Base-by-base conservation (phyloP, 2,888 invertebrate species). In the Agonopterix heracliana region DNA sequence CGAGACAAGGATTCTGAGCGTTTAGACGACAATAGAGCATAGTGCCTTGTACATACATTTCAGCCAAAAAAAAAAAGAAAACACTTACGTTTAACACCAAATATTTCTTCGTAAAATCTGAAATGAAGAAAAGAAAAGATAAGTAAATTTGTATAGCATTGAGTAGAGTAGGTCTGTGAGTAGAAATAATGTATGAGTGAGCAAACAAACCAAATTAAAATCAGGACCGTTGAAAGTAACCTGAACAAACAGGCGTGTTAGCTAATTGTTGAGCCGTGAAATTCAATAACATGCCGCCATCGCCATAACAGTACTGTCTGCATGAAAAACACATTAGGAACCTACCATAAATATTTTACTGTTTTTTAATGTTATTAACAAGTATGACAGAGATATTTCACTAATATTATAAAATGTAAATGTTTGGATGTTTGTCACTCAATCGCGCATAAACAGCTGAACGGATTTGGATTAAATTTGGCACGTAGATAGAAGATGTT, bases 261-360 rank as follows among this genome's bases (percentile, higher is more conserved):
- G 64, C 63, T 70, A 71, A 75, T 76, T 74, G 70, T 67, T 54
- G 60, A 59, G 55, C 62, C 66, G 60, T 71, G 70, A 71, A 68
- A 76, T 61, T 66, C 56, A 66, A 70, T 64, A 52, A 44, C 49
- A 14, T 45, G 47, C 44, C 10, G 41, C n/a, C 41, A 40, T 40
- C 34, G 44, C 14, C 26, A 34, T 47, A n/a, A 10, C 34, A 13
- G 36, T 36, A 14, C 12, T 14, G 44, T 9, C 17, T 9, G 12
- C 43, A 40, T 34, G 34, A 44, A 17, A 9, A 17, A 44, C 7
- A 17, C 26, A 26, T 2, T 7, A n/a, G n/a, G n/a, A n/a, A n/a
- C n/a, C n/a, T n/a, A 10, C 3, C 11, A 46, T 7, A 41, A 41
- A 26, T 26, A 26, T 45, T 38, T 45, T 4, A 26, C 26, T 26